phyloP scores from a whole-genome alignment of 1,140 invertebrate species.

The Globodera rostochiensis region DNA sequence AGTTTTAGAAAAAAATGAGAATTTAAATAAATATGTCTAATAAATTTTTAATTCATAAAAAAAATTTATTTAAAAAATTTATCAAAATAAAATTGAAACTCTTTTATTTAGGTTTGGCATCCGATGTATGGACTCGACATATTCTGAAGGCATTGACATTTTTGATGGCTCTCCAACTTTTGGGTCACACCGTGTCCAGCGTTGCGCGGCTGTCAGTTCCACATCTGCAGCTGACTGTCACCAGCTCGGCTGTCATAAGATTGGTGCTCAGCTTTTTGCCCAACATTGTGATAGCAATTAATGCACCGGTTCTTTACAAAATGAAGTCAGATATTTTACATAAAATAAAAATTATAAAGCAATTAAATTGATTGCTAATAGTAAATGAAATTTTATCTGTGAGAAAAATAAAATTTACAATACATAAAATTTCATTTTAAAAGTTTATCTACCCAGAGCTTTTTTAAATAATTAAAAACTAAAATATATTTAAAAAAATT shows the following conservation, averaged over 20 bases:
- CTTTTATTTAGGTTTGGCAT: background rate
- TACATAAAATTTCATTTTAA: no score
- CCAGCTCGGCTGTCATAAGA: conserved; percentile 10
- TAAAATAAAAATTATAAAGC: background rate
- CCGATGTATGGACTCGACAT: conserved; percentile 21
- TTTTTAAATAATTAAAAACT: no score
- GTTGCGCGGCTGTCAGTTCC: conserved; percentile 17
- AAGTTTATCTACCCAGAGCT: no score
- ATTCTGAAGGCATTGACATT: conserved; percentile 17
- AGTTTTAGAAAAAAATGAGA: no score
- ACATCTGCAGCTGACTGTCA: background rate
- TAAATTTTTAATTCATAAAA: background rate
- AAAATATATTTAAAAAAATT: no score
- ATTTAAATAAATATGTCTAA: background rate
- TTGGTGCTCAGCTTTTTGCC: conserved; percentile 15
- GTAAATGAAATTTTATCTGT: background rate
- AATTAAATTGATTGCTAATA: no score
- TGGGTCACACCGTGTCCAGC: conserved; percentile 13
- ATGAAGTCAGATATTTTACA: conserved; percentile 11
- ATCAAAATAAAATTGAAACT: conserved; percentile 7
- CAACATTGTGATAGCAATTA: conserved; percentile 8
- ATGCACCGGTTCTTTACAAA: conserved; percentile 21
- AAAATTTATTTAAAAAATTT: background rate
- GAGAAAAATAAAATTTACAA: no score
- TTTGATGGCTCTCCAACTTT: conserved; percentile 12